phyloP scores from a whole-genome alignment of 2,113 vertebrate species.

The Vulpes ferrilata region DNA sequence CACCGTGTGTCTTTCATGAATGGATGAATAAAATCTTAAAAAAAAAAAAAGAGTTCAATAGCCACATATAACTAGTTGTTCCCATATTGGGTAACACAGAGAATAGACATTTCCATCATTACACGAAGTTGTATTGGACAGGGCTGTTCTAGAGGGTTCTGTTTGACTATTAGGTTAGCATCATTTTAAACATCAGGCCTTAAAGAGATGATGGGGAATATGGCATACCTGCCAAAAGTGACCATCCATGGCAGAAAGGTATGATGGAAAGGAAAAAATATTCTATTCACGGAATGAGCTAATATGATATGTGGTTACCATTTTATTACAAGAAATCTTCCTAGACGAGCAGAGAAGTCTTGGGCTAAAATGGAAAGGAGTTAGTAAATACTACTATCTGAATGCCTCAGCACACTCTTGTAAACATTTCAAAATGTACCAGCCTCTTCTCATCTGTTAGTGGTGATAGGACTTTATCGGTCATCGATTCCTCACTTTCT shows the following conservation, averaged over 20 bases:
- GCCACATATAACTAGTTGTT: neutral
- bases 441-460: neutral
- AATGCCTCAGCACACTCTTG: neutral
- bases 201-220: neutral
- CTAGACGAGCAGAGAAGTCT: constrained; percentile 9
- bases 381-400: neutral
- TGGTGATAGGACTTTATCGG: neutral
- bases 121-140: neutral
- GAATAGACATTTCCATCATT: neutral
- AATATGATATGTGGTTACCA: neutral
- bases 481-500: constrained; percentile 36
- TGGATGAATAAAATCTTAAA: too few relatives aligned
- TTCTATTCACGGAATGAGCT: neutral
- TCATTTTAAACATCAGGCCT: neutral
- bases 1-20: too few relatives aligned
- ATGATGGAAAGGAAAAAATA: neutral
- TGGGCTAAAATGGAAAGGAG: constrained; percentile 26
- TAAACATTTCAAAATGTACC: neutral
- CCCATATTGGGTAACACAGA: neutral
- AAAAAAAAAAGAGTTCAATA: neutral
- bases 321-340: constrained; percentile 13
- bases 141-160: neutral
- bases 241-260: neutral
- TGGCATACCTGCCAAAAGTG: neutral
- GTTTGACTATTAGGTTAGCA: neutral